Conservation (phyloP, 2,113 vertebrate genomes). For the Nesoenas mayeri region DNA sequence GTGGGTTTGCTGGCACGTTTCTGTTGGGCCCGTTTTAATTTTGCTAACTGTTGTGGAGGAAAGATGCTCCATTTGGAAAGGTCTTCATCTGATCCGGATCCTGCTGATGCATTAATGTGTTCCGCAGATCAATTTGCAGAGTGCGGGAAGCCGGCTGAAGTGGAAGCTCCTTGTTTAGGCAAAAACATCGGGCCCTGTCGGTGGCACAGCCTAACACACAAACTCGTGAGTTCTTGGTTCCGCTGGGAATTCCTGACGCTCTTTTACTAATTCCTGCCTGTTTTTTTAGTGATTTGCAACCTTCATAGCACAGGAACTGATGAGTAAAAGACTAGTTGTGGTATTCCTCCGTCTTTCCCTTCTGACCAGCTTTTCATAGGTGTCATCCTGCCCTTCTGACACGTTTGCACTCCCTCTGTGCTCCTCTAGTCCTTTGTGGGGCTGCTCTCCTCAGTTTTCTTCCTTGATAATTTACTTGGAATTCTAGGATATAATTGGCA, state of each 20-base stretch:
- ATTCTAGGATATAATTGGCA: neutral
- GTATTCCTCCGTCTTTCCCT: neutral
- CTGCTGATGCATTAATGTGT: neutral
- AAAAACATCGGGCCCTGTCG: conserved; percentile 13
- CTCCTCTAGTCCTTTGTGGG: neutral
- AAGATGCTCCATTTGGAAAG: neutral
- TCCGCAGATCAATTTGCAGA: conserved; percentile 68
- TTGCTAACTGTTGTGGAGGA: neutral
- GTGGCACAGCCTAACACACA: conserved; percentile 68
- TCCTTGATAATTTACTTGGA: neutral
- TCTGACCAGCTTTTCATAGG: neutral
- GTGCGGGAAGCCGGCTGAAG: conserved; percentile 65
- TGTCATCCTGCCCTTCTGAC: neutral
- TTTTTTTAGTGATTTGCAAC: neutral
- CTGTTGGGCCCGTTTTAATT: neutral
- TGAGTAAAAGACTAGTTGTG: neutral
- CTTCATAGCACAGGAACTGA: neutral
- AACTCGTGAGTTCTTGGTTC: conserved; percentile 62
- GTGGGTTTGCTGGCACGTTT: neutral
- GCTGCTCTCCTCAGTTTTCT: neutral
- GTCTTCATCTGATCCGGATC: neutral
- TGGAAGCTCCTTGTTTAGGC: conserved; percentile 66
- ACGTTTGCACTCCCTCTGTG: neutral
- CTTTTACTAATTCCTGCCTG: neutral
- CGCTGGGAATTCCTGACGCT: neutral